These are phyloP conservation scores for Saturnia japonica DNA, from an alignment of 2,888 invertebrate genomes.

Conservation along the genomic window DNA sequence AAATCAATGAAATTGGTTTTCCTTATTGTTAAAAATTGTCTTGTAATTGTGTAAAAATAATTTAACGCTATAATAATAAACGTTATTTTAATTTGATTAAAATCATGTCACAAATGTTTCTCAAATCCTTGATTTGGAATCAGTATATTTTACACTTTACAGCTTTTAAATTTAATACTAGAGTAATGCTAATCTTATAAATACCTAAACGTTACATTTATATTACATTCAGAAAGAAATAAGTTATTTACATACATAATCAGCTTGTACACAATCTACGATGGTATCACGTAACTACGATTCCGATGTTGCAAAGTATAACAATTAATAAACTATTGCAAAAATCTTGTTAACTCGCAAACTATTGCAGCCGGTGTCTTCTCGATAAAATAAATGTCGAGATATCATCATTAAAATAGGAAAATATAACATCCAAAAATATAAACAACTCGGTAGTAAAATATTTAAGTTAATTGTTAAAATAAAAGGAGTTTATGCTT, in stretches of 20 bases:
- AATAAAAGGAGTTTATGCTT: neutral
- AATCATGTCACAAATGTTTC: too few species aligned
- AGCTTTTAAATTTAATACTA: too few species aligned
- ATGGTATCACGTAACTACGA: neutral
- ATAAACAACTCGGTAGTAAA: neutral
- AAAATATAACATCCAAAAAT: neutral
- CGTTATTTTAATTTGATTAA: too few species aligned
- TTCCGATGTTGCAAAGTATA: neutral
- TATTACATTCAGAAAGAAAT: neutral
- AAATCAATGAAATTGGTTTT: too few species aligned
- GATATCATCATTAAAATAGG: neutral
- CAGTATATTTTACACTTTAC: too few species aligned
- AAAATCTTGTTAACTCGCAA: neutral
- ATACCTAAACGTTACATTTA: neutral
- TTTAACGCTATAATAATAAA: too few species aligned
- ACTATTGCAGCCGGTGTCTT: neutral
- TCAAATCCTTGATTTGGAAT: too few species aligned
- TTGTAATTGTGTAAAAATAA: too few species aligned
- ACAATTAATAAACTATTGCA: constrained; percentile 11
- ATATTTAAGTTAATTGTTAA: neutral
- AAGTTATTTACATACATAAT: neutral
- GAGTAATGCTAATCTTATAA: too few species aligned
- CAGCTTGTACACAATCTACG: neutral
- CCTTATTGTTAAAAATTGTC: too few species aligned
- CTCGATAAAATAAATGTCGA: neutral